Evolutionary conservation across 2,113 vertebrate genomes (phyloP).

Genomic region (Gnathonemus longibarbis): DNA sequence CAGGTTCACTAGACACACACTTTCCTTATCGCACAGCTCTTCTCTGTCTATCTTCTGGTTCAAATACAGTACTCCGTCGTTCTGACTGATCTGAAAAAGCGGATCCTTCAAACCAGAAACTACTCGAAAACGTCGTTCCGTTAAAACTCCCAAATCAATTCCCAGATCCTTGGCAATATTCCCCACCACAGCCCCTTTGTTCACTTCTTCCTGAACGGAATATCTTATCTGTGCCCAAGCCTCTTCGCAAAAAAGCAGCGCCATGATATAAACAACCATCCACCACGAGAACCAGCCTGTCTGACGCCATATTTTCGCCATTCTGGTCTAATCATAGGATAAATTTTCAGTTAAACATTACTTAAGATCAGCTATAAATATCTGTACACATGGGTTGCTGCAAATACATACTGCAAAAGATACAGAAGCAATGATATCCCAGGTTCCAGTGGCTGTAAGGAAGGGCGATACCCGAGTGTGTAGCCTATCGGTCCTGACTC

Average conservation of each 20-base stretch:
- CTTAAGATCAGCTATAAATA: neutral
- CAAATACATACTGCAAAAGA: neutral
- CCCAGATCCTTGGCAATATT: conserved; percentile 60
- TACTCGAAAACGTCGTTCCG: conserved; percentile 47
- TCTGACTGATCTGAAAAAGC: conserved; percentile 47
- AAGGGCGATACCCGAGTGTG: neutral
- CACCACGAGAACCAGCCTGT: neutral
- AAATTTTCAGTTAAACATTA: neutral
- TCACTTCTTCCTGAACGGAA: conserved; percentile 52
- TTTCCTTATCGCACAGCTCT: conserved; percentile 45
- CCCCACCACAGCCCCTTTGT: conserved; percentile 45
- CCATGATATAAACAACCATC: conserved; percentile 11
- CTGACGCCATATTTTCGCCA: conserved; percentile 48
- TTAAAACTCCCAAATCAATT: conserved; percentile 39
- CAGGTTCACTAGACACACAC: conserved; percentile 43
- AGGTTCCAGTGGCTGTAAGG: neutral
- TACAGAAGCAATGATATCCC: neutral
- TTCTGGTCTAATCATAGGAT: conserved; percentile 18
- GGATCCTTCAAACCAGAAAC: conserved; percentile 44
- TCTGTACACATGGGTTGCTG: neutral
- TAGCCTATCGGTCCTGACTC: neutral
- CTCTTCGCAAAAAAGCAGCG: conserved; percentile 31
- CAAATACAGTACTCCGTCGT: conserved; percentile 50
- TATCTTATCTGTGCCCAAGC: conserved; percentile 53
- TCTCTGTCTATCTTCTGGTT: conserved; percentile 56